Percentiles rank a stretch among this genome's conserved stretches.
Conservation (phyloP, 2,888 invertebrate genomes). For the Limnephilus rhombicus region DNA sequence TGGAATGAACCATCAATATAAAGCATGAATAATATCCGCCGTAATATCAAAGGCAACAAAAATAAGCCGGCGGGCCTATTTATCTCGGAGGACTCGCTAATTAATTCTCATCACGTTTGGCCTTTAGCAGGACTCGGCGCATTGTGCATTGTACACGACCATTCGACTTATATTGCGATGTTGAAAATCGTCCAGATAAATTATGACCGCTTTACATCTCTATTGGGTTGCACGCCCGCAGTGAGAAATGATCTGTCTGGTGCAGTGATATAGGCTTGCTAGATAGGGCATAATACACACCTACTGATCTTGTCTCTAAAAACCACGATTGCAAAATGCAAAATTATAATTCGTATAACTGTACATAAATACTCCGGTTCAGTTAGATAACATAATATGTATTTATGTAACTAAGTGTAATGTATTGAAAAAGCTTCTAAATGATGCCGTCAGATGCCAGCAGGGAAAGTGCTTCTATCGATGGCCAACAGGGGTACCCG, state of each 20-base stretch:
- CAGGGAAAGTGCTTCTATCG: too few relatives aligned
- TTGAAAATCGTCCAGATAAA: constrained; percentile 25
- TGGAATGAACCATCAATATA: constrained; percentile 18
- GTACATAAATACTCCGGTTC: too few relatives aligned
- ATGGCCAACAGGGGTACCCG: too few relatives aligned
- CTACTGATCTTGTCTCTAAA: background rate
- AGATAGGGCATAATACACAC: background rate
- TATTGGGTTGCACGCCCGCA: constrained; percentile 20
- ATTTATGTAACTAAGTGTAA: too few relatives aligned
- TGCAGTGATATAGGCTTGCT: background rate
- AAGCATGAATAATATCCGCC: constrained; percentile 6
- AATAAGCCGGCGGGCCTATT: constrained; percentile 17
- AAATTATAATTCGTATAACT: too few relatives aligned
- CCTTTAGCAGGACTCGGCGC: constrained; percentile 18
- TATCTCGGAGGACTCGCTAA: background rate
- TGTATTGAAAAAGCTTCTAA: too few relatives aligned
- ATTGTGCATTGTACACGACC: background rate
- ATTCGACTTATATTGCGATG: background rate
- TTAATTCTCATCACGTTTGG: constrained; percentile 39
- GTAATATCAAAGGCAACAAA: constrained; percentile 18
- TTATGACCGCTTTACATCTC: constrained; percentile 27
- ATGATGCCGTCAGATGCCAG: too few relatives aligned
- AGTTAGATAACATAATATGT: too few relatives aligned
- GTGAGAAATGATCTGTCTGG: background rate
- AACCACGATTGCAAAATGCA: background rate